A percentile compares a stretch with the other conserved stretches of the same genome.
These are phyloP conservation scores for Eurosta solidaginis DNA, from an alignment of 1,140 invertebrate genomes.

Conservation along the genomic window DNA sequence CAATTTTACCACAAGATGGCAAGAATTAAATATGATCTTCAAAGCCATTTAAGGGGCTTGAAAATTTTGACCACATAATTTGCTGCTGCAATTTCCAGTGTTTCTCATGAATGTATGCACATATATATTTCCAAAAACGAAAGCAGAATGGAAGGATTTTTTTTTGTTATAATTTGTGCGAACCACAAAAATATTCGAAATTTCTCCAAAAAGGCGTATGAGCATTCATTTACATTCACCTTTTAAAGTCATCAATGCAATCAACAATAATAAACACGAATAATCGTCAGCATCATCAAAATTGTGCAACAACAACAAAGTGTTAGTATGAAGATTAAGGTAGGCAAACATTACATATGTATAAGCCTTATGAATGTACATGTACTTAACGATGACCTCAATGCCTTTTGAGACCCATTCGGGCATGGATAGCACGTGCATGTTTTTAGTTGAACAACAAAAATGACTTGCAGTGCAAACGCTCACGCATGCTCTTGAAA, in stretches of 20 bases:
- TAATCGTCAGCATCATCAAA: constrained; percentile 5
- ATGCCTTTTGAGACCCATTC: not conserved
- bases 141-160: too few species aligned
- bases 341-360: not conserved
- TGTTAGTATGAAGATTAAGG: not conserved
- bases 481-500: not conserved
- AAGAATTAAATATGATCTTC: too few species aligned
- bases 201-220: not conserved
- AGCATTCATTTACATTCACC: constrained; percentile 1
- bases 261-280: constrained; percentile 6
- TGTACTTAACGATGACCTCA: not conserved
- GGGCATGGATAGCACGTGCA: too few species aligned
- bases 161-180: not conserved
- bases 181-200: not conserved
- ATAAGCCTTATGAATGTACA: not conserved
- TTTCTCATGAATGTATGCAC: too few species aligned
- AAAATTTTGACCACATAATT: too few species aligned
- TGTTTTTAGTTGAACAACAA: too few species aligned
- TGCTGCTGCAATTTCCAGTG: too few species aligned
- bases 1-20: too few species aligned
- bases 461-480: not conserved
- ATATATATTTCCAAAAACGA: too few species aligned
- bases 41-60: too few species aligned
- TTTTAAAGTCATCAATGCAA: constrained; percentile 20
- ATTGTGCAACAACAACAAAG: not conserved